These are phyloP conservation scores for Tapirus terrestris DNA, from an alignment of 2,113 vertebrate species.

Conservation along the genomic window DNA sequence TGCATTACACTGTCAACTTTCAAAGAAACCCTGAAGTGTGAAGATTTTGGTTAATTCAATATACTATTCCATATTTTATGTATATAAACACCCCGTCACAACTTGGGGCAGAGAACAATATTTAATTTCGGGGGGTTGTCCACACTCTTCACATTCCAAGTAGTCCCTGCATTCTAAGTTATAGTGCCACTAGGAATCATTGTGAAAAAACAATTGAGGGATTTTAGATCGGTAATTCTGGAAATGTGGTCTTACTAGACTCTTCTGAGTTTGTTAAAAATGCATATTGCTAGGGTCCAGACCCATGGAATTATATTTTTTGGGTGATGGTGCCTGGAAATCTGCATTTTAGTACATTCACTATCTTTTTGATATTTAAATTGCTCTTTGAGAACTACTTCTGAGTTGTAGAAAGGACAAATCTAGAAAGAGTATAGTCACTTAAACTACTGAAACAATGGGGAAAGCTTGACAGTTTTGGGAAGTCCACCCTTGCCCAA, in stretches of 20 bases:
- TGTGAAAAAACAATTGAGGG: not conserved
- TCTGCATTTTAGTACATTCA: not conserved
- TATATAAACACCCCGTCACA: not conserved
- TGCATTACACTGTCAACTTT: not conserved
- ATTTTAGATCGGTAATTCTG: not conserved
- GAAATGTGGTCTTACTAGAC: not conserved
- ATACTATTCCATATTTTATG: not conserved
- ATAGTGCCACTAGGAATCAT: not conserved
- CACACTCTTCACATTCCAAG: not conserved
- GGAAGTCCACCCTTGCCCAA: not conserved
- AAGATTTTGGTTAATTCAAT: not conserved
- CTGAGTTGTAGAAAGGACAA: not conserved
- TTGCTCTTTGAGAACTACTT: not conserved
- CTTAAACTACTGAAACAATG: not conserved
- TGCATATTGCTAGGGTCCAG: not conserved
- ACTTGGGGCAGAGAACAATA: not conserved
- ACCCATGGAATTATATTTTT: not conserved
- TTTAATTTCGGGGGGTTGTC: not conserved
- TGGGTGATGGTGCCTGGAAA: not conserved
- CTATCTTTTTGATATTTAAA: not conserved
- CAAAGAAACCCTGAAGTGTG: not conserved
- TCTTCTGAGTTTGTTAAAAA: not conserved
- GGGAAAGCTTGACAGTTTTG: not conserved
- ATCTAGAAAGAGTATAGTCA: not conserved
- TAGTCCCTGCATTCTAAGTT: not conserved